Base-by-base conservation (phyloP, 2,797 vertebrate genomes). In the Eidolon dupreanum region DNA sequence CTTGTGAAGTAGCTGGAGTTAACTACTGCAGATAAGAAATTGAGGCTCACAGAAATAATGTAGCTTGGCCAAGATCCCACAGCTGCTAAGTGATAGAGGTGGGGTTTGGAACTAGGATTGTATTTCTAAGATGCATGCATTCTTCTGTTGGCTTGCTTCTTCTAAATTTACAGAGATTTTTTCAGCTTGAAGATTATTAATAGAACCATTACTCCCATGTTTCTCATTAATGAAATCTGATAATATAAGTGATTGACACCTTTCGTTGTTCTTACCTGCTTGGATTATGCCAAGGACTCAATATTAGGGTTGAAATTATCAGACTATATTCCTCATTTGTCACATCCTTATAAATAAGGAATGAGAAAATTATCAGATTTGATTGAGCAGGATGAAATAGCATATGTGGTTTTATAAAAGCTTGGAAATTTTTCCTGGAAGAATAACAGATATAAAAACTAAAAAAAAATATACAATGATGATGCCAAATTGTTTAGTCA, bases 231-330 rank as follows among this genome's bases (percentile, higher is more conserved):
- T 63, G 79, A 88, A 93, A 71, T 63, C 22, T 38, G n/a, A 36
- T 68, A 41, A 20, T 85, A 19, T 6, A 88, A 74, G 11, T 70
- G 82, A 77, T 63, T 57, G 55, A 68, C 36, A 75, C 3, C 51
- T 75, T 86, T 75, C 49, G 24, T 91, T 78, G 5, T 85, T 93
- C 66, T 93, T 81, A 86, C 49, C 51, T 75, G 53, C 71, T 93
- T 93, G 22, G 66, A 28, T 93, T 93, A 41, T 93, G 75, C 33
- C 87, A 75, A 43, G 38, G 43, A 61, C 49, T 85, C 73, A 90
- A 65, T 84, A 38, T 36, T 46, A 59, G 57, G 26, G 28, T 36
- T 78, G 73, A 79, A 89, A 46, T 61, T 17, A 51, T 93, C 36
- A 63, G 36, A 73, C 22, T 53, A 15, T 63, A 46, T 68, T 77